Evolutionary conservation across 2,888 invertebrate genomes (phyloP), one percentile per base, ranked within the genome.

Genomic region (Sclerodermus sp.): DNA sequence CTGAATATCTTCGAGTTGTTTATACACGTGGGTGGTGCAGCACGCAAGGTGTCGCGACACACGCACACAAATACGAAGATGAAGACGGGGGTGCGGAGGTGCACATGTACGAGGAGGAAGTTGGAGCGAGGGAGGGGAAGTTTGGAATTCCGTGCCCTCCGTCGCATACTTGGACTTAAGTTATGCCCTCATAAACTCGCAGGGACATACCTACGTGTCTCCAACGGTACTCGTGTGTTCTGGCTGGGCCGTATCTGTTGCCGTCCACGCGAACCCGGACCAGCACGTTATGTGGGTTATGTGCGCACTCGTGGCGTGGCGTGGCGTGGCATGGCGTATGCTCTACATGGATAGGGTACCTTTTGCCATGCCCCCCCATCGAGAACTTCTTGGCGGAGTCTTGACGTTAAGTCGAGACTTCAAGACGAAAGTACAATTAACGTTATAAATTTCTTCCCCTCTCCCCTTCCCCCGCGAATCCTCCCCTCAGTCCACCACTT

Each of bases 161-260:
- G 55, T 68, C 63, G 70, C 71, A 71, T 71, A 71, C 68, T 71
- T 71, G 66, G 47, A 49, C 48, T 58, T 70, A 68, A 71, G 68
- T 71, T 71, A 71, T 71, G 67, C 63, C 58, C 68, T 71, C 71
- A 68, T 71, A 71, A 70, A 70, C 67, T 64, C 66, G 48, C 60
- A 34, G 55, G 60, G 64, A 64, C 66, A 66, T 67, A 64, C 62
- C 64, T 64, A 54, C 48, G 57, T 53, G 51, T 59, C 55, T 57
- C 44, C 51, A 36, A 49, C 49, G 46, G 36, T 45, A 23, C 23
- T 23, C 8, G 23, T 23, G 23, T 23, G 23, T 23, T 23, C 23
- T 23, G 23, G 23, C 23, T 23, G 23, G 23, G 23, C 52, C 56
- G 54, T 67, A 64, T 65, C 66, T 57, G 60, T 57, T 58, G 60